Conservation (phyloP, 1,140 invertebrate genomes). For the Drosophila bocki region DNA sequence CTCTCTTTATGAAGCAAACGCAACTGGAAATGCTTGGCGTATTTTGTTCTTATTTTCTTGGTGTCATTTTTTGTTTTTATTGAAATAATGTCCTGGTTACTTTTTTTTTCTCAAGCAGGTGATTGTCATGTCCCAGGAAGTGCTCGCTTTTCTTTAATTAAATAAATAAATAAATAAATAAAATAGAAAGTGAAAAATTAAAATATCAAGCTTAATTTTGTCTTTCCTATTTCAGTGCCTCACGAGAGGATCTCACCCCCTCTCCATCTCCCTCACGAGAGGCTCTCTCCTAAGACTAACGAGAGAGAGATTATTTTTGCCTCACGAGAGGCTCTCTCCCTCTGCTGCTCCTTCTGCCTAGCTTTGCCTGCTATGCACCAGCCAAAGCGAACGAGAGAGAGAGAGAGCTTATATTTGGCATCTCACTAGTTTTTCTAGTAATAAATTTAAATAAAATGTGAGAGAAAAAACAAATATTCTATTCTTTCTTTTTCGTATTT, state of each 20-base stretch:
- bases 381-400: neutral
- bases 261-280: neutral
- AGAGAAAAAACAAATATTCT: too few species aligned
- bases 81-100: constrained; percentile 54
- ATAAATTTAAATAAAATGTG: neutral
- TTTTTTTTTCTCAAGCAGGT: constrained; percentile 41
- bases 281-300: neutral
- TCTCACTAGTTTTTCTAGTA: neutral
- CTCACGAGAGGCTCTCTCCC: neutral
- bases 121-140: constrained; percentile 34
- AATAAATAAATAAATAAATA: constrained; percentile 46
- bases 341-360: neutral
- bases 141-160: constrained; percentile 50
- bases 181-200: neutral
- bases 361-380: neutral
- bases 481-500: too few species aligned
- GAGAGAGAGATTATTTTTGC: neutral
- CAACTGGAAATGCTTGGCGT: constrained; percentile 10
- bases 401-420: too few species aligned
- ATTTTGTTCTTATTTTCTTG: constrained; percentile 19
- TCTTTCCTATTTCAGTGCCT: neutral
- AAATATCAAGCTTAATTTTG: neutral
- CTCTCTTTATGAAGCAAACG: constrained; percentile 21
- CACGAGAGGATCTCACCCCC: neutral
- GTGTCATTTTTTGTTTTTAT: constrained; percentile 40